These are phyloP conservation scores for Aphidius ervi DNA, from an alignment of 1,140 invertebrate genomes.

Conservation along the genomic window DNA sequence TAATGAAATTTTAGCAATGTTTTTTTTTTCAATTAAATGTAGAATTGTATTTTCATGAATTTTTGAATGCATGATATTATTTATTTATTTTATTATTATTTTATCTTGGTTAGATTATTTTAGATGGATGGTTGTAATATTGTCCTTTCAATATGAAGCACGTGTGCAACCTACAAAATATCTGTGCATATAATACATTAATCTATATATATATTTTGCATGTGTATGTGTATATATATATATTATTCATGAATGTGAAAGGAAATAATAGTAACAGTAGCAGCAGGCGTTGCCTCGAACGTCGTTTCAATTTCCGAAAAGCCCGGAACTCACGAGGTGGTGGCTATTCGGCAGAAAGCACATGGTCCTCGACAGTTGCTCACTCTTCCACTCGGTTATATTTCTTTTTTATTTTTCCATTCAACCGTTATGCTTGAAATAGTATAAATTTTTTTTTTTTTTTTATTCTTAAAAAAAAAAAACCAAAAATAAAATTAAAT, in stretches of 20 bases:
- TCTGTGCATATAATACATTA: too few species aligned
- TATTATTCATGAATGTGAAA: neutral
- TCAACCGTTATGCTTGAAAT: too few species aligned
- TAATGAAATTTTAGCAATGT: neutral
- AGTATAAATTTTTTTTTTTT: too few species aligned
- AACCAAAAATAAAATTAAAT: too few species aligned
- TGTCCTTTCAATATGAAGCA: neutral
- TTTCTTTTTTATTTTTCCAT: too few species aligned
- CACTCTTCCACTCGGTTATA: neutral
- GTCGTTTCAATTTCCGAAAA: constrained; percentile 22
- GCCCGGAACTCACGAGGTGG: constrained; percentile 12
- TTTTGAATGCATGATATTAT: too few species aligned
- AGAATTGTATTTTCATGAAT: too few species aligned
- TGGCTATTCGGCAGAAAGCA: constrained; percentile 8
- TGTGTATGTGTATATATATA: neutral
- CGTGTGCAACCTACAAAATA: too few species aligned
- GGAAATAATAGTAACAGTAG: neutral
- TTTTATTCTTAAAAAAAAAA: too few species aligned
- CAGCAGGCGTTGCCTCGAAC: constrained; percentile 3
- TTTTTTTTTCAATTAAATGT: too few species aligned
- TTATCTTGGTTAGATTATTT: constrained; percentile 4
- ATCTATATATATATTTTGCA: too few species aligned
- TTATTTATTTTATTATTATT: neutral
- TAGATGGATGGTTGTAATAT: constrained; percentile 9
- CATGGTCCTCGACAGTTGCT: constrained; percentile 8